Evolutionary conservation across 2,888 invertebrate genomes (phyloP).

Genomic region (Drosophila longiperda): DNA sequence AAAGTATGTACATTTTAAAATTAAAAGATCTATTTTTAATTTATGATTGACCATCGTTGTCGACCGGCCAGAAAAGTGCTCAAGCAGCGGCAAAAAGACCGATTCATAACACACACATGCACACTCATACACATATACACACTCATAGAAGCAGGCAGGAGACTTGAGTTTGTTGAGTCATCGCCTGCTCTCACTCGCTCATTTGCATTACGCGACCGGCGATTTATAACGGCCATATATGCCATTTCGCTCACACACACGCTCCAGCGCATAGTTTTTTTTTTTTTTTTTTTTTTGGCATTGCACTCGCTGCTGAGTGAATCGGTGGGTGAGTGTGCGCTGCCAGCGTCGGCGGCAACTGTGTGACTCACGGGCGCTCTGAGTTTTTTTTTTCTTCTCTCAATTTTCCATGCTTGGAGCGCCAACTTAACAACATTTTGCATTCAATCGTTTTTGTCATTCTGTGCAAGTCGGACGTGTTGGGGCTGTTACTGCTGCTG

Average conservation of each 20-base stretch:
- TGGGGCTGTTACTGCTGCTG: slow-evolving; percentile 50
- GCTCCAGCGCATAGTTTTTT: slow-evolving; percentile 56
- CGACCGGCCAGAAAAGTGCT: slow-evolving; percentile 70
- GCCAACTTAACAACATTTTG: slow-evolving; percentile 50
- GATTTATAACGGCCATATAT: slow-evolving; percentile 70
- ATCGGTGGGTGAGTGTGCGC: slow-evolving; percentile 36
- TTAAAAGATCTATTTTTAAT: slow-evolving; percentile 73
- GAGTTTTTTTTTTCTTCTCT: slow-evolving; percentile 47
- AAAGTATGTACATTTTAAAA: slow-evolving; percentile 49
- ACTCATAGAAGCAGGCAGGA: slow-evolving; percentile 31
- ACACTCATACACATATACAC: slow-evolving; percentile 36
- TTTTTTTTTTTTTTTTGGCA: slow-evolving; percentile 54
- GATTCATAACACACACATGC: slow-evolving; percentile 65
- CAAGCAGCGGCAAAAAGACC: slow-evolving; percentile 52
- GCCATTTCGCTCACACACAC: slow-evolving; percentile 64
- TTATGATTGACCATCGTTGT: slow-evolving; percentile 64
- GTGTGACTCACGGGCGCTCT: slow-evolving; percentile 59
- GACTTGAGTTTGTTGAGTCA: slow-evolving; percentile 71
- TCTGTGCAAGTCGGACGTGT: slow-evolving; percentile 72
- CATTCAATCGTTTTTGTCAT: slow-evolving; percentile 71
- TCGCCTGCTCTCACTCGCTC: slow-evolving; percentile 77
- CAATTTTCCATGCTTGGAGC: slow-evolving; percentile 58
- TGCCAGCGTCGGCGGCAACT: slow-evolving; percentile 50
- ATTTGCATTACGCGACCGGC: slow-evolving; percentile 72
- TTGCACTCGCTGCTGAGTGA: slow-evolving; percentile 57